Evolutionary conservation across 30 jellyfish, hydroid and myxozoan species (phyloP).

Genomic region (Hydra vulgaris): DNA sequence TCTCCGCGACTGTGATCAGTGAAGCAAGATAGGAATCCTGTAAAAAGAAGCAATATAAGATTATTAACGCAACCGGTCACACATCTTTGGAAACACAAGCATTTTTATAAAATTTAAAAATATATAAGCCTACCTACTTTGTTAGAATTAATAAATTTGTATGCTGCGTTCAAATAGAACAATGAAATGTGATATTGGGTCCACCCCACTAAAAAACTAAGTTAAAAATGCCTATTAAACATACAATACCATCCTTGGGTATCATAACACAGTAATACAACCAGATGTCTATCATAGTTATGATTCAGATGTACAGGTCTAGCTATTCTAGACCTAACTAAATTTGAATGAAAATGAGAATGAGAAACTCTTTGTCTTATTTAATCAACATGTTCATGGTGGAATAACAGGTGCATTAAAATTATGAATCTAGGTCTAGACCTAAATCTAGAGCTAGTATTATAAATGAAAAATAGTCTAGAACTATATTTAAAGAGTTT

Average conservation of each 20-base stretch:
- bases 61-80: not conserved
- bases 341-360: not conserved
- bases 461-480: not conserved
- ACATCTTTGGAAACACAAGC: not conserved
- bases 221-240: not conserved
- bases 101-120: too few relatives aligned
- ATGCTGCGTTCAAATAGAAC: not conserved
- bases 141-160: not conserved
- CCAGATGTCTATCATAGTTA: not conserved
- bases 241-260: not conserved
- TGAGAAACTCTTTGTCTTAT: not conserved
- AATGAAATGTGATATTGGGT: not conserved
- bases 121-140: not conserved
- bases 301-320: not conserved
- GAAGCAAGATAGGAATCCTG: not conserved
- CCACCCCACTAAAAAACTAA: not conserved
- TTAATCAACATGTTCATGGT: not conserved
- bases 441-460: not conserved
- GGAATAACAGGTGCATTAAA: not conserved
- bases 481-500: not conserved
- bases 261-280: not conserved
- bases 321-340: not conserved
- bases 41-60: not conserved
- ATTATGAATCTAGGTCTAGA: not conserved
- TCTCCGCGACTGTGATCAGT: not conserved